Base-by-base conservation (phyloP, 2,113 vertebrate genomes). In the Chunga burmeisteri region DNA sequence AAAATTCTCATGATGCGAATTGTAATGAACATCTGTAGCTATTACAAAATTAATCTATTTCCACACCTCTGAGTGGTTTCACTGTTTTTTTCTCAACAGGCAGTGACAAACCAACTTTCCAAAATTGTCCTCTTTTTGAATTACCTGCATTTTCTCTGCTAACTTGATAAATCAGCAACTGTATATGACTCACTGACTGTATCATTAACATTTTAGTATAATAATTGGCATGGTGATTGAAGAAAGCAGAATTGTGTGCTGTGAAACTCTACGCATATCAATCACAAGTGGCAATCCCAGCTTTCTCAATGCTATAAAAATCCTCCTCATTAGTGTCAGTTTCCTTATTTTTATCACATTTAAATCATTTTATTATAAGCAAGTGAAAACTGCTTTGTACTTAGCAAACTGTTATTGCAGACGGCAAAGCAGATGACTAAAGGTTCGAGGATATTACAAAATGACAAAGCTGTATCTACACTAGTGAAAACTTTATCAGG, bases 131-230 rank as follows among this genome's bases (percentile, higher is more conserved):
- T 63, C 47, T 67, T 70, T 93, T 58, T 74, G 61, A 94, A 86
- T 75, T 91, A 96, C 93, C 95, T 94, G 71, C 55, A 75, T 94
- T 94, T 95, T 62, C 78, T 65, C 85, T 77, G 34, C 89, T 85
- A 79, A 86, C 79, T 52, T 74, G 53, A 92, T 59, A 95, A 95
- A 96, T 77, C 75, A 93, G 58, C 73, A 66, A 53, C 40, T 61
- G 58, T 47, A 84, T 92, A 65, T 63, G 65, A 78, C 34, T 96
- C 73, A 58, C 63, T 91, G 47, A 81, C 73, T 88, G 53, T 55
- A 71, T 85, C 84, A 49, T 95, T 94, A 96, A 96, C 95, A 75
- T 96, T 98, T 97, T 95, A 92, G 95, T 91, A 65, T 42, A 71
- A 90, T 93, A 92, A 95, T 90, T 97, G 90, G 79, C 72, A 92